Base-by-base conservation (phyloP, 2,888 invertebrate genomes). In the Heliconius ismenius region DNA sequence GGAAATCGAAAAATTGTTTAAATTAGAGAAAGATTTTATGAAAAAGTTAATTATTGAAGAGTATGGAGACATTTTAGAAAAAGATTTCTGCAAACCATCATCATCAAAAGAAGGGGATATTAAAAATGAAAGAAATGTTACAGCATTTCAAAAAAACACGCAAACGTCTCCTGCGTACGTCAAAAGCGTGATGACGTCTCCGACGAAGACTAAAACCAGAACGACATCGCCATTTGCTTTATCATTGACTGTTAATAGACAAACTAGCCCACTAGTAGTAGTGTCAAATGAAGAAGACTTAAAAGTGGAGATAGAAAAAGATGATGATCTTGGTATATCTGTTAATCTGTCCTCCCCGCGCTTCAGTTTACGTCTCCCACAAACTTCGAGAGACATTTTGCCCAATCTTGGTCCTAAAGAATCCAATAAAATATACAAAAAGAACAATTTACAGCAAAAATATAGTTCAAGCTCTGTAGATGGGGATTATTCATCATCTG, bases 141-240 rank as follows among this genome's bases (percentile, higher is more conserved):
- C 84, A 24, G 86, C 89, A 2, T 83, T 84, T 18, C 93, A 91
- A 69, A 94, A 94, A 83, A 89, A 91, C 74, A 94, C 94, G 4
- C 94, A 94, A 82, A 94, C 94, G 0, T 93, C 94, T 10, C 94
- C 94, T 4, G 89, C 91, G 54, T 92, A 87, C 63, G 91, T 91
- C 0, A 93, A 92, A 83, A 86, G 89, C 82, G 88, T 92, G 1
- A 94, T 93, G 93, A 94, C 94, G 2, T 94, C 94, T 24, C 94
- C 94, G 9, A 90, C 88, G 32, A 88, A 80, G 81, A 91, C 90
- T 21, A 93, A 92, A 82, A 92, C 92, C 2, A 88, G 93, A 79
- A 89, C 93, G 0, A 94, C 94, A 21, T 94, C 94, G 4, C 92
- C 94, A 24, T 87, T 94, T 74, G 78, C 81, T 3, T 73, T 87